Evolutionary conservation across 2,888 invertebrate genomes (phyloP).

Genomic region (Rugalucina vietnamica): DNA sequence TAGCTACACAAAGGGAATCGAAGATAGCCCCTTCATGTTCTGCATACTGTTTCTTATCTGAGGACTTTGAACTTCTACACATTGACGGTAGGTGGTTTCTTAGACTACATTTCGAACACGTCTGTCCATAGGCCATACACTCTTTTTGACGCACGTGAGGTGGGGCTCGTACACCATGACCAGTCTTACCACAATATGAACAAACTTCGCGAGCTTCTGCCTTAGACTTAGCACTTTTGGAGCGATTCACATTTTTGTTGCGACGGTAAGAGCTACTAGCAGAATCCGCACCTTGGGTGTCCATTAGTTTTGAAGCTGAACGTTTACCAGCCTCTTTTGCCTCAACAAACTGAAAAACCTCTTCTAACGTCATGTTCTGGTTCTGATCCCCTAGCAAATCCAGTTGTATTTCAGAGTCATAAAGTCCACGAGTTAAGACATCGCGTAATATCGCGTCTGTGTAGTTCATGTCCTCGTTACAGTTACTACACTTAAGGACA

Average conservation of each 20-base stretch:
- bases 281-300: slow-evolving; percentile 4
- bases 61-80: slow-evolving; percentile 60
- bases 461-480: slow-evolving; percentile 36
- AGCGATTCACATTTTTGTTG: no score
- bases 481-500: slow-evolving; percentile 33
- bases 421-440: slow-evolving; percentile 15
- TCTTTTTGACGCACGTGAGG: slow-evolving; percentile 35
- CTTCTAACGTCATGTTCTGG: slow-evolving; percentile 59
- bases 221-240: background rate
- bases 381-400: slow-evolving; percentile 39
- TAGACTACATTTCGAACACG: slow-evolving; percentile 51
- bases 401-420: slow-evolving; percentile 35
- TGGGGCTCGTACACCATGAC: slow-evolving; percentile 59
- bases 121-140: slow-evolving; percentile 62
- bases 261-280: slow-evolving; percentile 45
- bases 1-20: no score
- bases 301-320: slow-evolving; percentile 38
- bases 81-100: slow-evolving; percentile 56
- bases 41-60: no score
- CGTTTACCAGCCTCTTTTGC: slow-evolving; percentile 64
- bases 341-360: slow-evolving; percentile 63
- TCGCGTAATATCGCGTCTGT: slow-evolving; percentile 52
- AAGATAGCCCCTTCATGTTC: no score
- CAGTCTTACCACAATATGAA: slow-evolving; percentile 63
- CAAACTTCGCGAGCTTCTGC: slow-evolving; percentile 32